Base-by-base conservation (phyloP, 30 jellyfish, hydroid and myxozoan species). In the Cassiopea xamachana region DNA sequence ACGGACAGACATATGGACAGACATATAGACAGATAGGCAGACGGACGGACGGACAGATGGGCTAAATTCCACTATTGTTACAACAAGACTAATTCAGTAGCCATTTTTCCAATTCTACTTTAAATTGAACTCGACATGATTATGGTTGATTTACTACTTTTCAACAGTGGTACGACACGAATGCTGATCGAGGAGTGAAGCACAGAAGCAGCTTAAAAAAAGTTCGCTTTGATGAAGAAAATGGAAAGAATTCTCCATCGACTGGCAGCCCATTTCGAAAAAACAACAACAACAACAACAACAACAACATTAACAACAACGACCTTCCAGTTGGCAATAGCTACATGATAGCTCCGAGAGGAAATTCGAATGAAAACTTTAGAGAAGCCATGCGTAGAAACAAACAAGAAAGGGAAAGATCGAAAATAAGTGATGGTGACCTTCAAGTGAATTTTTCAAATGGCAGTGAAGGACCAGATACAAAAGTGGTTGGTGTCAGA, bases 201-300 rank as follows among this genome's bases (percentile, higher is more conserved):
- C 85, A 87, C 86, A 64, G 74, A 48, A 55, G 72, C 10, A 88
- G 95, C 50, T 71, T 88, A 43, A 88, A 88, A 59, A 88, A 88
- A 58, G 95, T 88, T 2, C 87, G 95, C 19, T 88, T 88, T 55
- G 95, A 88, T 48, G 90, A 88, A 69, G 76, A 46, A 60, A 82
- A 67, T 47, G 88, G 81, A 7, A 72, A 58, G 27, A 71, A 43
- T 43, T 12, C 55, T 27, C 80, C 80, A 19, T 19, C 80, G 17
- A n/a, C 4, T 27, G 80, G 27, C 80, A 19, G 15, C 80, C 10
- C 80, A 19, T 16, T 14, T 5, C 80, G 2, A 3, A 43, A 5
- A 1, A 10, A 18, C 1, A 16, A 50, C 48, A 69, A 87, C 58
- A 87, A 87, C 69, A 69, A 51, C 46, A 46, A 18, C 17, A 82